Percentiles rank a stretch among this genome's conserved stretches.
These are phyloP conservation scores for Hymenochirus boettgeri DNA, from an alignment of 2,113 vertebrate genomes.

Conservation along the genomic window DNA sequence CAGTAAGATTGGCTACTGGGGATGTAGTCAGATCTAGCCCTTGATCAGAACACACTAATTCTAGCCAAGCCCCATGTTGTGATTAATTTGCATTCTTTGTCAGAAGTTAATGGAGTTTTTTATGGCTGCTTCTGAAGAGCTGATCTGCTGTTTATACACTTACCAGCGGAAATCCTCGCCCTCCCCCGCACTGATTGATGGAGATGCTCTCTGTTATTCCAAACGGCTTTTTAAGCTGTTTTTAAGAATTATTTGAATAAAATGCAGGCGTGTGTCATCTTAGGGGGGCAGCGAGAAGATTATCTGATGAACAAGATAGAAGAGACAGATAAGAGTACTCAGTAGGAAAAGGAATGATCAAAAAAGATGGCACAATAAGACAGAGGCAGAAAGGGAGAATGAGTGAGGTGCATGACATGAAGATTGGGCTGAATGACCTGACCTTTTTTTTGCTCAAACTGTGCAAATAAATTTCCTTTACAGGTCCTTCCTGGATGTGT, in stretches of 20 bases:
- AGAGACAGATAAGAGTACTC: slow-evolving; percentile 62
- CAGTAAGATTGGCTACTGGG: slow-evolving; percentile 8
- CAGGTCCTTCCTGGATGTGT: too few species aligned
- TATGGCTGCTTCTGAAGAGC: slow-evolving; percentile 93
- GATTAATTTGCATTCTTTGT: slow-evolving; percentile 99
- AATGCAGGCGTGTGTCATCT: slow-evolving; percentile 75
- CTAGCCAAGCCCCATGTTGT: slow-evolving; percentile 97
- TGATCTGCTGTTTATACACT: slow-evolving; percentile 98
- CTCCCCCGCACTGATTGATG: slow-evolving; percentile 79
- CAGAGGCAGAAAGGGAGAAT: background rate
- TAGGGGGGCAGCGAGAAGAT: slow-evolving; percentile 57
- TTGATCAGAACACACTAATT: slow-evolving; percentile 98
- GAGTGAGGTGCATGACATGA: too few species aligned
- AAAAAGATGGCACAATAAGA: slow-evolving; percentile 47
- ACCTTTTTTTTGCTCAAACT: too few species aligned
- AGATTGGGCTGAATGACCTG: too few species aligned
- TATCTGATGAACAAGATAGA: slow-evolving; percentile 61
- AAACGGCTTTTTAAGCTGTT: slow-evolving; percentile 84
- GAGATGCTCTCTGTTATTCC: slow-evolving; percentile 75
- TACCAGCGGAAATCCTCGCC: slow-evolving; percentile 90
- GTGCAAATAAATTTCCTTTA: too few species aligned
- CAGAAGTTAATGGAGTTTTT: slow-evolving; percentile 99
- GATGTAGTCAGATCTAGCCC: slow-evolving; percentile 76
- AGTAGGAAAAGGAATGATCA: slow-evolving; percentile 58
- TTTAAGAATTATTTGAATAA: slow-evolving; percentile 86